phyloP scores from a whole-genome alignment of 1,140 invertebrate species.

The Spodoptera frugiperda region DNA sequence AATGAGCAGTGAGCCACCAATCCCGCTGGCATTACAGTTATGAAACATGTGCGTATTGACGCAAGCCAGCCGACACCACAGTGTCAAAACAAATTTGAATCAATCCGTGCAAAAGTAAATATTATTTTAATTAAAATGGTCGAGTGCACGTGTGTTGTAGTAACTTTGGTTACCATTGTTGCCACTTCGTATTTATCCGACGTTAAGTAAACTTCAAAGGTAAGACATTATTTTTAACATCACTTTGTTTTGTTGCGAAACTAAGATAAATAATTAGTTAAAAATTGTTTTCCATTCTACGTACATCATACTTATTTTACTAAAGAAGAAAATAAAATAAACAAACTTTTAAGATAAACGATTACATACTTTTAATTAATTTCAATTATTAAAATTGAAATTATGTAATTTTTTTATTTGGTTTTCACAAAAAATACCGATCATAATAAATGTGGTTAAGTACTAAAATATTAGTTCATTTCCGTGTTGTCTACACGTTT shows the following conservation, averaged over 20 bases:
- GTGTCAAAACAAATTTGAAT: constrained; percentile 12
- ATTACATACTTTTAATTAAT: too few relatives aligned
- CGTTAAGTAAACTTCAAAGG: constrained; percentile 28
- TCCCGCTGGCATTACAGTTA: constrained; percentile 4
- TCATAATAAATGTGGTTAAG: too few relatives aligned
- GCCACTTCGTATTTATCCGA: constrained; percentile 9
- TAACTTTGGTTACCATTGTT: constrained; percentile 16
- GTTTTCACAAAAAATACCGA: too few relatives aligned
- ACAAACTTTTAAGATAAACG: too few relatives aligned
- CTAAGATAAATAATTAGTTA: not conserved
- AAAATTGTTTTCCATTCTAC: too few relatives aligned
- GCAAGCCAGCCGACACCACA: not conserved
- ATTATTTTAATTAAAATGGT: constrained; percentile 25
- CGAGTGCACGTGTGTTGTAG: not conserved
- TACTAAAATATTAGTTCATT: too few relatives aligned
- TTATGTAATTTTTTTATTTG: too few relatives aligned
- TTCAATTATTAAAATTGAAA: too few relatives aligned
- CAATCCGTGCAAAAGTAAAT: constrained; percentile 21
- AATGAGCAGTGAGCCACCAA: not conserved
- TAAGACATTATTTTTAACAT: constrained; percentile 20
- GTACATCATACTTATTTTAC: too few relatives aligned
- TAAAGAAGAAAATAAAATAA: too few relatives aligned
- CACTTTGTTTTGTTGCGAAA: constrained; percentile 25
- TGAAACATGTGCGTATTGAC: constrained; percentile 16
- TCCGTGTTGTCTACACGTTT: too few relatives aligned